These are phyloP conservation scores for Trinorchestia longiramus DNA, from an alignment of 1,140 invertebrate species.

Conservation along the genomic window DNA sequence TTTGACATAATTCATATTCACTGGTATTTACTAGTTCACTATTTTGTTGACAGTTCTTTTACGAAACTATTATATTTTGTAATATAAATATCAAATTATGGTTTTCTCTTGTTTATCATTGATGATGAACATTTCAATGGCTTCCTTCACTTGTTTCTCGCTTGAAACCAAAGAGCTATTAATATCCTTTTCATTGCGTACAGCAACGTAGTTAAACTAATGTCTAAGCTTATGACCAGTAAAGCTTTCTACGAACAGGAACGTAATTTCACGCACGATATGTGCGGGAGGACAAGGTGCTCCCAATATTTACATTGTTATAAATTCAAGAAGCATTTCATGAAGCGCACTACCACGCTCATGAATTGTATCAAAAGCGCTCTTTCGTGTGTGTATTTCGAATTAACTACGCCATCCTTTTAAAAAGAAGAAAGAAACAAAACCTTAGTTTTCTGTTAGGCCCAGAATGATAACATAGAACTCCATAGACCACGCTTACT, in stretches of 20 bases:
- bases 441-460: not conserved
- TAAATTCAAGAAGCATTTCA: not conserved
- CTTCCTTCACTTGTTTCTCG: not conserved
- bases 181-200: not conserved
- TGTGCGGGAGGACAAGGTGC: not conserved
- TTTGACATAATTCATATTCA: too few species aligned
- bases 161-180: not conserved
- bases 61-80: too few species aligned
- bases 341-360: not conserved
- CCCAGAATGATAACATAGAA: too few species aligned
- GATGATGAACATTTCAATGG: not conserved
- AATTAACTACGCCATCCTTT: not conserved
- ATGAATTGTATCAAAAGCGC: not conserved
- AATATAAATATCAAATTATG: too few species aligned
- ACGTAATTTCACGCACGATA: not conserved
- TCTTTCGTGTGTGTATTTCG: not conserved
- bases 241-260: not conserved
- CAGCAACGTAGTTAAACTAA: not conserved
- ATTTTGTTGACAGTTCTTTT: too few species aligned
- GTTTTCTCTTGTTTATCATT: too few species aligned
- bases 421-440: not conserved
- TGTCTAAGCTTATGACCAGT: not conserved
- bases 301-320: not conserved
- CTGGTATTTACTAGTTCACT: too few species aligned
- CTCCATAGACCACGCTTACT: not conserved